Conservation (phyloP, 2,888 invertebrate species). For the Brachyptera putata region DNA sequence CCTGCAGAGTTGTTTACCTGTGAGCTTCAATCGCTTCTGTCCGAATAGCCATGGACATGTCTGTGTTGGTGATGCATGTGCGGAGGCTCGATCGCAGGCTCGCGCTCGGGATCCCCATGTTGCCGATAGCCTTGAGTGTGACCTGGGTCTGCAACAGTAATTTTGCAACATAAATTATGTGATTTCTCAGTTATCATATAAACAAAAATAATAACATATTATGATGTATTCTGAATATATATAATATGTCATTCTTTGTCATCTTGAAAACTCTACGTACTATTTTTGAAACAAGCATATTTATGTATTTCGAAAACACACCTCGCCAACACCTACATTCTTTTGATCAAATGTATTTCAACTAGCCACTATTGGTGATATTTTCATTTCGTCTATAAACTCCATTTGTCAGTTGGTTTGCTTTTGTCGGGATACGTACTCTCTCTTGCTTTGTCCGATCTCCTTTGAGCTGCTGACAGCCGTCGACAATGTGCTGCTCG, state of each 20-base stretch:
- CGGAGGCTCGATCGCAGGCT: conserved; percentile 58
- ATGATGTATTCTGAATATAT: conserved; percentile 1
- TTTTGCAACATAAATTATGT: no score
- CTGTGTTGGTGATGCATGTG: conserved; percentile 59
- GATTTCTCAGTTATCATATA: no score
- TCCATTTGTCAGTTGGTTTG: neutral
- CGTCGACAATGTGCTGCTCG: conserved; percentile 47
- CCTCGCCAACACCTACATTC: no score
- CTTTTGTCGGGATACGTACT: conserved; percentile 39
- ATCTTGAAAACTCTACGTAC: no score
- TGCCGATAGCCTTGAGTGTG: conserved; percentile 81
- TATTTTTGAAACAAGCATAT: no score
- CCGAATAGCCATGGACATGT: conserved; percentile 65
- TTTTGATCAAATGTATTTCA: no score
- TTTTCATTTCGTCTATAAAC: neutral
- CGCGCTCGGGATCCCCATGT: conserved; percentile 71
- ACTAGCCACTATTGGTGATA: neutral
- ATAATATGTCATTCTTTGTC: conserved; percentile 7
- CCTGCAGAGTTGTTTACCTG: no score
- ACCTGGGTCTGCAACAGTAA: conserved; percentile 60
- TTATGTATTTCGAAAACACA: no score
- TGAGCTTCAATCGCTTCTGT: conserved; percentile 80
- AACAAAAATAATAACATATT: no score
- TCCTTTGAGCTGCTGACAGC: conserved; percentile 36
- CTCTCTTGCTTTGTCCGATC: conserved; percentile 38